Base-by-base conservation (phyloP, 1,140 invertebrate species). In the Belonocnema kinseyi region DNA sequence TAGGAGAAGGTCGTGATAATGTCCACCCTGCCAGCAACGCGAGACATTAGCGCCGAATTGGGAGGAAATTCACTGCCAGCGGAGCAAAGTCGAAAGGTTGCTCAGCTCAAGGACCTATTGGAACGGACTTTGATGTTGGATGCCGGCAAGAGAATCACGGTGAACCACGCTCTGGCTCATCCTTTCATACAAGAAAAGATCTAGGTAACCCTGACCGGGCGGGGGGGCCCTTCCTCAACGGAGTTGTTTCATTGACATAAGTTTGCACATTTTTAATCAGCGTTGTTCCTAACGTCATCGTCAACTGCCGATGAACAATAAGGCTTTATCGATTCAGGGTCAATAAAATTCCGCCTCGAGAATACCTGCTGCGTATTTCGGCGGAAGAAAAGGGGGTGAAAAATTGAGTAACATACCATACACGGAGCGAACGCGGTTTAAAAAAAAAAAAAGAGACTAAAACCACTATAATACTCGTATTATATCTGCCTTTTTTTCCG, bases 1-100 rank as follows among this genome's bases (percentile, higher is more conserved):
- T 21, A 99, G 98, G 98, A 99, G 90, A 99, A 99, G 92, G 93
- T 99, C 53, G 97, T 99, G 12, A 95, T 97, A 12, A 96, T 99
- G 94, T 96, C 96, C 2, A 97, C 97, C n/a, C 95, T 99, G 13
- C 96, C 97, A 83, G 93, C 96, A 0, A 95, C 93, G 2, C 93
- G 98, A 16, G 97, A 99, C 89, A 92, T 99, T 61, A 93, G 96
- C 75, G 90, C 94, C 0, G 98, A 99, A 88, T 92, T 99, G 26
- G 95, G 95, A 73, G 95, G 97, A 85, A 97, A 97, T 85, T 92
- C 96, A 6, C 90, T 99, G 72, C 97, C 97, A 0, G 93, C 97
- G 8, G 96, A 98, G 79, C 97, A 98, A 86, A 93, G 96, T 75
- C 94, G 96, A 73, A 99, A 99, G 92, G 97, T 98, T 2, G 93